These are phyloP conservation scores for Dascillus cervinus DNA, from an alignment of 2,888 invertebrate species.

Conservation along the genomic window DNA sequence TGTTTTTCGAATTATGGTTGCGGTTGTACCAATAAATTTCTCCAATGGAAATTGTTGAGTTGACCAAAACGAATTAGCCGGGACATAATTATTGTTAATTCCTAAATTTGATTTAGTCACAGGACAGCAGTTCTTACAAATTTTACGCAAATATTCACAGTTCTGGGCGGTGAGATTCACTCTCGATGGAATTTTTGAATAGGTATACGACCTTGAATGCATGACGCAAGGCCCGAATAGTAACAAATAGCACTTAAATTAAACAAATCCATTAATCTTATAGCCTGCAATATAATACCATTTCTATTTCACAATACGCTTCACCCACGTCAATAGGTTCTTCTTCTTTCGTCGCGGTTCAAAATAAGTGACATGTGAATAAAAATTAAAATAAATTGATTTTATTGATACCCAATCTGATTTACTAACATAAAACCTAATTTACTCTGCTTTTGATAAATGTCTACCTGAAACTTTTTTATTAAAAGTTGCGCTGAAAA, in stretches of 20 bases:
- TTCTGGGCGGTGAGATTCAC: no score
- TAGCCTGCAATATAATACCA: constrained; percentile 9
- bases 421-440: constrained; percentile 8
- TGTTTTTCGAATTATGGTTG: no score
- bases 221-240: constrained; percentile 5
- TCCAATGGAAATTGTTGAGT: no score
- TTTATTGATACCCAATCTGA: constrained; percentile 9
- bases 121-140: no score
- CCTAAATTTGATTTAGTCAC: no score
- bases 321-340: constrained; percentile 1
- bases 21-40: no score
- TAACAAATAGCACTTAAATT: constrained; percentile 17
- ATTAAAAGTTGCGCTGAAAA: constrained; percentile 8
- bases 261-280: constrained; percentile 17
- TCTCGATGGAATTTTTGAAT: no score
- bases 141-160: no score
- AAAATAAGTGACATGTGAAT: constrained; percentile 7
- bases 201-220: constrained; percentile 4
- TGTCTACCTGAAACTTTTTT: constrained; percentile 10
- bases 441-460: constrained; percentile 8
- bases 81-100: no score
- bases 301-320: constrained; percentile 1
- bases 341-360: constrained; percentile 1
- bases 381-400: constrained; percentile 5
- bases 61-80: no score